Base-by-base conservation (phyloP, 2,797 vertebrate species). In the Molossus alvarezi region DNA sequence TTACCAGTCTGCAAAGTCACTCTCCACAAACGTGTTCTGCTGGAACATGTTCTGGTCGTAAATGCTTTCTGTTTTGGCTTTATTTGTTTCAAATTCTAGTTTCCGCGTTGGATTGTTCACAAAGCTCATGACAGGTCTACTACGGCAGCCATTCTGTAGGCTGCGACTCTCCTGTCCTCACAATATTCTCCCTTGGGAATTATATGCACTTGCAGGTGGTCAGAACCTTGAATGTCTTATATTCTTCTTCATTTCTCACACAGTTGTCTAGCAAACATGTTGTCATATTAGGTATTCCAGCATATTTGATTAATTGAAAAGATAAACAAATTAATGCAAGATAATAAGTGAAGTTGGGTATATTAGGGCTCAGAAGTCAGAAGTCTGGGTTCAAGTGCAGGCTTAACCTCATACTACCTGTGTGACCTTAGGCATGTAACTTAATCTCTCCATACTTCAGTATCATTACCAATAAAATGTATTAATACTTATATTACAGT, bases 231-330 rank as follows among this genome's bases (percentile, higher is more conserved):
- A 53, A 17, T 21, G 48, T 5, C 72, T 18, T 18, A 15, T 37
- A 5, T 27, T 60, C 21, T 9, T 62, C 15, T 60, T 91, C 45
- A 58, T 55, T 75, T 51, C 7, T 93, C 62, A 94, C 25, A 41
- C 1, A 21, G 55, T 37, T 37, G 2, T 65, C n/a, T n/a, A 88
- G n/a, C 15, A 73, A 87, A n/a, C 9, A 29, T 29, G 45, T 85
- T 73, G 9, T 33, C 55, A 25, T 92, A 21, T 27, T 71, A 10
- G n/a, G 51, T 72, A 57, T 10, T 23, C 15, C 10, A 85, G 79
- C 81, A 33, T 73, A 71, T 87, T 72, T 73, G 67, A 9, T 85
- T n/a, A 77, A 29, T 64, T 91, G 4, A 67, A 87, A 73, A 51
- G 60, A 81, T 3, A 1, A 41, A n/a, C 57, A 25, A 73, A 53